phyloP scores from a whole-genome alignment of 1,140 invertebrate genomes.

The Eufriesea mexicana region DNA sequence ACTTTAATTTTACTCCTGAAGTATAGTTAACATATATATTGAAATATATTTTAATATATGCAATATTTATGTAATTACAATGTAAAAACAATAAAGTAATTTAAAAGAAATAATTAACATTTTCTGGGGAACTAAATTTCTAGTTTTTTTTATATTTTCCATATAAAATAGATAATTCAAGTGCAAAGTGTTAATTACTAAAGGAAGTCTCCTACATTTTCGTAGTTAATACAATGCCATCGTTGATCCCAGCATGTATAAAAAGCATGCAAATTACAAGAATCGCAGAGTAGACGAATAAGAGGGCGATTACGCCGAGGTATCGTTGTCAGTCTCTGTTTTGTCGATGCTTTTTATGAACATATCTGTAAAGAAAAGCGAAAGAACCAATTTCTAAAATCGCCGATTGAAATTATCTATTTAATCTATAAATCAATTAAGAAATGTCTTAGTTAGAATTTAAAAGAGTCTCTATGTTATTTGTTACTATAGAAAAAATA shows the following conservation, averaged over 20 bases:
- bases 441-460: background rate
- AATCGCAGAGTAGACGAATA: slow-evolving; percentile 84
- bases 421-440: background rate
- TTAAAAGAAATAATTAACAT: background rate
- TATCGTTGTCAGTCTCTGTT: slow-evolving; percentile 84
- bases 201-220: slow-evolving; percentile 9
- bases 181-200: slow-evolving; percentile 7
- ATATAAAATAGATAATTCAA: background rate
- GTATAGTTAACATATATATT: background rate
- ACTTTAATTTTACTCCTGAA: background rate
- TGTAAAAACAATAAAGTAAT: background rate
- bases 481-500: background rate
- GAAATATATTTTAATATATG: background rate
- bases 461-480: background rate
- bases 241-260: slow-evolving; percentile 84
- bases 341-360: slow-evolving; percentile 72
- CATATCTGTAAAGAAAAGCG: slow-evolving; percentile 58
- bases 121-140: background rate
- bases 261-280: slow-evolving; percentile 83
- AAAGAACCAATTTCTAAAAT: background rate
- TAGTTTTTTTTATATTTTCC: too few relatives aligned
- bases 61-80: background rate
- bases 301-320: slow-evolving; percentile 83
- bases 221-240: slow-evolving; percentile 78
- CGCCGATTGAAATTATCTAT: background rate